Conservation (phyloP, 2,113 vertebrate species). For the Barbus barbus region DNA sequence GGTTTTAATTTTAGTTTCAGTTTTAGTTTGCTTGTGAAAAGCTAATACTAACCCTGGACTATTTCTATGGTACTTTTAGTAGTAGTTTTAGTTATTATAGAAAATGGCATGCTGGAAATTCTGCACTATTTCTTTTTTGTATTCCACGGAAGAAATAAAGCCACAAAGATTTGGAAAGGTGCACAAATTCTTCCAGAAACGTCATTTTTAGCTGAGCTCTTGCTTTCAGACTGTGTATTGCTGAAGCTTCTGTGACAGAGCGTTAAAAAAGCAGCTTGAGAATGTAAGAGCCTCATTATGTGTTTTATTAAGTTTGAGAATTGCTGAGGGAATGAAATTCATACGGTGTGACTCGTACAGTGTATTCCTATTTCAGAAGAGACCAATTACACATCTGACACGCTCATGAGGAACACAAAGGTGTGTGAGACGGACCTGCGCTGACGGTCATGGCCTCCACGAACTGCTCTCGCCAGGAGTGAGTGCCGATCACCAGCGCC, state of each 20-base stretch:
- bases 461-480: slow-evolving; percentile 95
- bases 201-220: neutral
- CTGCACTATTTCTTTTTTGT: neutral
- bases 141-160: neutral
- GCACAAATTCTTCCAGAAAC: neutral
- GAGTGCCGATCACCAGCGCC: slow-evolving; percentile 91
- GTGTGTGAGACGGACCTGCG: slow-evolving; percentile 77
- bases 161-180: neutral
- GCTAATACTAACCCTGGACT: neutral
- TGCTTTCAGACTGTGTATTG: neutral
- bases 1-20: no score
- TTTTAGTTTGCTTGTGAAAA: no score
- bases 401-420: neutral
- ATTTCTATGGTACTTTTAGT: neutral
- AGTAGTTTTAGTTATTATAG: neutral
- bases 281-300: neutral
- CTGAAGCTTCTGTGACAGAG: neutral
- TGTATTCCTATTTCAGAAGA: neutral
- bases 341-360: neutral
- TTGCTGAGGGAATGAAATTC: neutral
- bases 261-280: neutral
- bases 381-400: neutral
- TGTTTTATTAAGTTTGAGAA: neutral
- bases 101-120: neutral
- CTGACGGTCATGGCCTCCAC: slow-evolving; percentile 93